Evolutionary conservation across 53 echinoderm and acorn worm genomes (phyloP).

Genomic region (Astropecten irregularis): DNA sequence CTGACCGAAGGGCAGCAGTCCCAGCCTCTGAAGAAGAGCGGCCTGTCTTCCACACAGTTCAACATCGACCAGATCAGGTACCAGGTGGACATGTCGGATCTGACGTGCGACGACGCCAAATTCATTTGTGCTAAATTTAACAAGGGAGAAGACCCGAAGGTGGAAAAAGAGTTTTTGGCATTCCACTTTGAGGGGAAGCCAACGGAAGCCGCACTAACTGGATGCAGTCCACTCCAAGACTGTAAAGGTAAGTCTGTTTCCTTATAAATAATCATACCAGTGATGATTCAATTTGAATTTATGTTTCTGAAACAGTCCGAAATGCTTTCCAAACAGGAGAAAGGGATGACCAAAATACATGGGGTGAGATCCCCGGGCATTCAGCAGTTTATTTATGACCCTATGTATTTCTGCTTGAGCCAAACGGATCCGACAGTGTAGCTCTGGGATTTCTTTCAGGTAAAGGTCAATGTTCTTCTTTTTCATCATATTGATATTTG

Average conservation of each 20-base stretch:
- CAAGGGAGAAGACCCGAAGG: constrained; percentile 66
- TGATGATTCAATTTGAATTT: no score
- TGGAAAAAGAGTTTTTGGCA: constrained; percentile 21
- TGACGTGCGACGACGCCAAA: constrained; percentile 73
- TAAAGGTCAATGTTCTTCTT: no score
- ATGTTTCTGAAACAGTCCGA: no score
- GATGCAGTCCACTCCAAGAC: constrained; percentile 65
- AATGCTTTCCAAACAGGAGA: no score
- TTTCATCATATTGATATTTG: no score
- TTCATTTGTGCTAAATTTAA: constrained; percentile 75
- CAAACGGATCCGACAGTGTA: no score
- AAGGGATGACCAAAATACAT: no score
- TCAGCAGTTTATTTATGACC: no score
- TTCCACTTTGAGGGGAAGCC: constrained; percentile 76
- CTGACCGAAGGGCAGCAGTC: constrained; percentile 49
- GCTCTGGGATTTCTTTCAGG: no score
- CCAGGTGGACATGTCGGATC: constrained; percentile 66
- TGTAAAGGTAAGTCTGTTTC: constrained; percentile 94
- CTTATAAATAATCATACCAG: background rate
- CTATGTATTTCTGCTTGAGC: no score
- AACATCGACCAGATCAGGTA: constrained; percentile 66
- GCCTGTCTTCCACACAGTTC: constrained; percentile 19
- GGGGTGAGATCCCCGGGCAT: no score
- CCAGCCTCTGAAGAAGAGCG: constrained; percentile 42
- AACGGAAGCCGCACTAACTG: constrained; percentile 62